Percentiles rank a stretch among this genome's conserved stretches.
phyloP scores from a whole-genome alignment of 1,140 invertebrate genomes.

The Bombus affinis region DNA sequence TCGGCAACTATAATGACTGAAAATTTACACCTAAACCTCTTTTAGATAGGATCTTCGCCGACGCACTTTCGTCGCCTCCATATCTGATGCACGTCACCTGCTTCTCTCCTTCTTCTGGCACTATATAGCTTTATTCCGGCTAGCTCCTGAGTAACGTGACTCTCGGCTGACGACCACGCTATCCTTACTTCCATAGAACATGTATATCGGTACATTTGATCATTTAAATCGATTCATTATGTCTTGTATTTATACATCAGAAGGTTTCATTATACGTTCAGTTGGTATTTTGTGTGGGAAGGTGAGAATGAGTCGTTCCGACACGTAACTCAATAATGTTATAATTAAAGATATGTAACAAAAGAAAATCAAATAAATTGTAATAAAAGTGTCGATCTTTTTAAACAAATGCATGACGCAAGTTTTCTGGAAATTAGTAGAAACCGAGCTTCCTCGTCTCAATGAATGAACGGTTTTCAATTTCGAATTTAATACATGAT shows the following conservation, averaged over 20 bases:
- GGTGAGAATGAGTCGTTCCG: too few species aligned
- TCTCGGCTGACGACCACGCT: not conserved
- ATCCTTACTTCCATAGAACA: not conserved
- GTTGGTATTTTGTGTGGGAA: too few species aligned
- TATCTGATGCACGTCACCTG: slow-evolving; percentile 36
- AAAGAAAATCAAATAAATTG: too few species aligned
- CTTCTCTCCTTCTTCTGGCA: slow-evolving; percentile 17
- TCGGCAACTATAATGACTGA: slow-evolving; percentile 29
- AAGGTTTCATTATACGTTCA: too few species aligned
- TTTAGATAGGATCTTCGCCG: slow-evolving; percentile 63
- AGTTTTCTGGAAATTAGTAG: too few species aligned
- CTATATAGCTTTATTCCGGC: not conserved
- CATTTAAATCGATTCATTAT: not conserved
- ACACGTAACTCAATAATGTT: too few species aligned
- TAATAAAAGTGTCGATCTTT: too few species aligned
- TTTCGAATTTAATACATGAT: too few species aligned
- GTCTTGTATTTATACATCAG: not conserved
- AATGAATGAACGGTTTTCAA: too few species aligned
- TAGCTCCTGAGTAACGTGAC: not conserved
- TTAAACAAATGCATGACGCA: too few species aligned
- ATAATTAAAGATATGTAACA: too few species aligned
- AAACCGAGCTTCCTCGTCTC: too few species aligned
- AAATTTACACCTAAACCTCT: slow-evolving; percentile 56
- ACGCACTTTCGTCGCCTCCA: slow-evolving; percentile 47
- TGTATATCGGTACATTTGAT: not conserved